Percentiles rank a stretch among this genome's conserved stretches.
Evolutionary conservation across 2,888 invertebrate species (phyloP).

Genomic region (Dasysyrphus albostriatus): DNA sequence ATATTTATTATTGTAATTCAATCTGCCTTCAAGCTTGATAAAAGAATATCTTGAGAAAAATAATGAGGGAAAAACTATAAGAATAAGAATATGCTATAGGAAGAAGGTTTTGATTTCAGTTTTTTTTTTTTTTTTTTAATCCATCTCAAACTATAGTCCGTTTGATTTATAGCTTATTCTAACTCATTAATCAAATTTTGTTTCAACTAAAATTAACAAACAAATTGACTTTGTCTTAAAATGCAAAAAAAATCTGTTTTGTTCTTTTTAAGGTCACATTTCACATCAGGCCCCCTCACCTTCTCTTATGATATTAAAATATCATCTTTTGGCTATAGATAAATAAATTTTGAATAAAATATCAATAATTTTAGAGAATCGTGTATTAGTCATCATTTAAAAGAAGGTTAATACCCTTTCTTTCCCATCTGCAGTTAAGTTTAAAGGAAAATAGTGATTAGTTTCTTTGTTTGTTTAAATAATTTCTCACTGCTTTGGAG

Average conservation of each 20-base stretch:
- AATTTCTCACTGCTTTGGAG: neutral
- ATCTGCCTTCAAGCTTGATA: constrained; percentile 29
- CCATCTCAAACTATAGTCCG: neutral
- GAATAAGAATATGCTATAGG: neutral
- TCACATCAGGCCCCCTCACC: constrained; percentile 1
- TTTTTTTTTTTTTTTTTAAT: neutral
- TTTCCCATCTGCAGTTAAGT: neutral
- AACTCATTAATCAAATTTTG: constrained; percentile 18
- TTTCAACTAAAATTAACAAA: neutral
- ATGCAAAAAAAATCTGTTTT: constrained; percentile 20
- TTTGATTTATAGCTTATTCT: constrained; percentile 13
- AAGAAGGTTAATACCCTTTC: constrained; percentile 8
- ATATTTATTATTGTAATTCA: constrained; percentile 16
- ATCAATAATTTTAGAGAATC: neutral
- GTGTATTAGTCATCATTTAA: constrained; percentile 1
- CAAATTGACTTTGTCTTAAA: neutral
- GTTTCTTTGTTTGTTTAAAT: neutral
- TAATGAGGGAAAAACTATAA: neutral
- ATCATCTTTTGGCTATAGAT: neutral
- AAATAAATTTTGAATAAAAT: constrained; percentile 12
- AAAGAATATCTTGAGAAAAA: constrained; percentile 2
- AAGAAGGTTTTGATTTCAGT: constrained; percentile 11
- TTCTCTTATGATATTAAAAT: neutral
- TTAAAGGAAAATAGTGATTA: neutral
- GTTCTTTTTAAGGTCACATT: neutral